Percentiles rank a stretch among this genome's conserved stretches.
These are phyloP conservation scores for Anolis apletophallus DNA, from an alignment of 2,797 vertebrate genomes.

Conservation along the genomic window DNA sequence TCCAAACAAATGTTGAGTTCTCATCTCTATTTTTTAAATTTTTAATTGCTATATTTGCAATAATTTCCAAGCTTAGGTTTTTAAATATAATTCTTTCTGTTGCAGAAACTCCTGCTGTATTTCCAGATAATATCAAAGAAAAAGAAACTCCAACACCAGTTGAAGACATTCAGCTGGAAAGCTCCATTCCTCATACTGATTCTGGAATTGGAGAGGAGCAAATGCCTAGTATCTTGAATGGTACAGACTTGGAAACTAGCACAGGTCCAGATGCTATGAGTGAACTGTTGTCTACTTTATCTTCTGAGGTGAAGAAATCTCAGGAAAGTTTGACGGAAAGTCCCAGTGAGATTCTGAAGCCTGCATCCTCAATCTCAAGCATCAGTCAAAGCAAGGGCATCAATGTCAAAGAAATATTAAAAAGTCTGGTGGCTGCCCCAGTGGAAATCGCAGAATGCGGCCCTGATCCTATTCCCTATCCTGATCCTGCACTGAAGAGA, in stretches of 20 bases:
- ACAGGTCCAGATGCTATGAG: constrained; percentile 85
- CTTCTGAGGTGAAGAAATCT: constrained; percentile 90
- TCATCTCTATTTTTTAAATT: constrained; percentile 16
- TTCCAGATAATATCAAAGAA: constrained; percentile 85
- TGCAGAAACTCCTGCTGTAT: constrained; percentile 85
- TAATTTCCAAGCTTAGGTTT: constrained; percentile 26
- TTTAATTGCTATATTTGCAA: background rate
- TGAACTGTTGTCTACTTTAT: constrained; percentile 89
- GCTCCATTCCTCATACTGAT: constrained; percentile 87
- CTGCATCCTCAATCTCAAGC: constrained; percentile 86
- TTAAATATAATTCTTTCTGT: constrained; percentile 57
- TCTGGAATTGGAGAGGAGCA: constrained; percentile 92
- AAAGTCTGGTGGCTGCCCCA: constrained; percentile 94
- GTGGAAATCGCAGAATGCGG: constrained; percentile 87
- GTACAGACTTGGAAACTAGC: constrained; percentile 83
- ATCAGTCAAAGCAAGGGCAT: constrained; percentile 92
- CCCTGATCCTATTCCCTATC: constrained; percentile 86
- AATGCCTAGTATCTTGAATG: constrained; percentile 85
- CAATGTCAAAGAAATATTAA: constrained; percentile 95
- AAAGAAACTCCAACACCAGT: constrained; percentile 79
- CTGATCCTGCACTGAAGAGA: constrained; percentile 88
- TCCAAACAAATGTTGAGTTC: background rate
- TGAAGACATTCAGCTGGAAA: constrained; percentile 82
- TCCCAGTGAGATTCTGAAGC: constrained; percentile 82
- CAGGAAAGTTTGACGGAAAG: constrained; percentile 88